Conservation (phyloP, 2,888 invertebrate species). For the Macaria liturata region DNA sequence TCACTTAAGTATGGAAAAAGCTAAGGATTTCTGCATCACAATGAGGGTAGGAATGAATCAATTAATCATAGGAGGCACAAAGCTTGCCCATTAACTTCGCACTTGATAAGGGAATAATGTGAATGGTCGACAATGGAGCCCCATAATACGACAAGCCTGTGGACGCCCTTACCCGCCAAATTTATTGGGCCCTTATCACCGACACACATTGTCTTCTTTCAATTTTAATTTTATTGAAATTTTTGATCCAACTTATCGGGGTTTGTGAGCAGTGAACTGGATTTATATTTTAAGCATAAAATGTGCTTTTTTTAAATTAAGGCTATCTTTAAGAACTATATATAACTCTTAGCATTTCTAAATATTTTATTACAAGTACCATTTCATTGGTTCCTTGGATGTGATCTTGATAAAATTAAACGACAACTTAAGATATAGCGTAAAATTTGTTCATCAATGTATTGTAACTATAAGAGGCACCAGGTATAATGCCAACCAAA, state of each 20-base stretch:
- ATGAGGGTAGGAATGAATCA: slow-evolving; percentile 72
- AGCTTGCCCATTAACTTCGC: slow-evolving; percentile 80
- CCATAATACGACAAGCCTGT: slow-evolving; percentile 57
- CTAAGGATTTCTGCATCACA: slow-evolving; percentile 78
- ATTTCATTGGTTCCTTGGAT: no score
- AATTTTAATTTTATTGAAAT: slow-evolving; percentile 39
- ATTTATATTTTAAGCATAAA: no score
- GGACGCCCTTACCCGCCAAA: slow-evolving; percentile 51
- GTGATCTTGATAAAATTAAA: no score
- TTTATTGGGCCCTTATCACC: slow-evolving; percentile 73
- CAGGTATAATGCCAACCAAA: no score
- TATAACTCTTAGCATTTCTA: no score
- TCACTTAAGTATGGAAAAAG: slow-evolving; percentile 68
- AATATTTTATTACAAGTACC: no score
- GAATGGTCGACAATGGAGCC: slow-evolving; percentile 68
- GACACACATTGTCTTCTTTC: slow-evolving; percentile 61
- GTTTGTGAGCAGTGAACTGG: background rate
- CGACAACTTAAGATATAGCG: no score
- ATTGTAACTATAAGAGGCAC: no score
- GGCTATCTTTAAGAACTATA: no score
- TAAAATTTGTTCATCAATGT: no score
- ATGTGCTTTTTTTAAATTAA: no score
- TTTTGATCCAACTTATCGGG: slow-evolving; percentile 10
- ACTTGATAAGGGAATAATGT: slow-evolving; percentile 81
- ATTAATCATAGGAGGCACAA: slow-evolving; percentile 80